Conservation (phyloP, 2,797 vertebrate species). For the Xiphorhynchus erythropygius region DNA sequence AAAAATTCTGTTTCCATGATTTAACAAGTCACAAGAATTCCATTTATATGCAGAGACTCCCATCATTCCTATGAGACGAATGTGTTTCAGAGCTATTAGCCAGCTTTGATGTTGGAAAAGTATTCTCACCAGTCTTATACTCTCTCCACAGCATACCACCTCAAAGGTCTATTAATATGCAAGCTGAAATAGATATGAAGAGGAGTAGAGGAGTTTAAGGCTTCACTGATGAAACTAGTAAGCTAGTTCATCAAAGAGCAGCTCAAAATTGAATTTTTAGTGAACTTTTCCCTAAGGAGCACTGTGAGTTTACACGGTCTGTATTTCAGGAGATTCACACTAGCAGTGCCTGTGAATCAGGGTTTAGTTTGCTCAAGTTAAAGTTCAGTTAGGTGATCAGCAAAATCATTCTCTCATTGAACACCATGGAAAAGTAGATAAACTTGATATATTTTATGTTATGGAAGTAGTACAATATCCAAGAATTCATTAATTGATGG, state of each 20-base stretch:
- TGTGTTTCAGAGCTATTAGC: background rate
- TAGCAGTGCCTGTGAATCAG: background rate
- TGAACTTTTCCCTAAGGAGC: background rate
- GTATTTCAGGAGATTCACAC: background rate
- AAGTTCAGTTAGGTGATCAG: background rate
- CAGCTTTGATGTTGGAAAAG: background rate
- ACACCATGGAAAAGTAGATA: background rate
- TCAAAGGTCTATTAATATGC: background rate
- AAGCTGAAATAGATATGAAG: background rate
- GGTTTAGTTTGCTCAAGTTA: background rate
- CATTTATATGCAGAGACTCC: background rate
- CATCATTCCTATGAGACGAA: background rate
- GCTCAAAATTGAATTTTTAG: background rate
- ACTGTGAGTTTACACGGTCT: background rate
- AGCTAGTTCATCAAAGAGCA: background rate
- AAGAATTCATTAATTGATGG: background rate
- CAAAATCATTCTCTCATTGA: background rate
- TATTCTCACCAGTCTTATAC: background rate
- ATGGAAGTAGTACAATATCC: background rate
- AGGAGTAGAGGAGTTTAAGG: background rate
- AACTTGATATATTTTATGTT: background rate
- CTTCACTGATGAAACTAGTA: background rate
- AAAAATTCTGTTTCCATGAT: fast-evolving
- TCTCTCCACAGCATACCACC: background rate
- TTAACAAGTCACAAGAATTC: background rate